Conservation (phyloP, 2,797 vertebrate species). For the Tragopan temminckii region DNA sequence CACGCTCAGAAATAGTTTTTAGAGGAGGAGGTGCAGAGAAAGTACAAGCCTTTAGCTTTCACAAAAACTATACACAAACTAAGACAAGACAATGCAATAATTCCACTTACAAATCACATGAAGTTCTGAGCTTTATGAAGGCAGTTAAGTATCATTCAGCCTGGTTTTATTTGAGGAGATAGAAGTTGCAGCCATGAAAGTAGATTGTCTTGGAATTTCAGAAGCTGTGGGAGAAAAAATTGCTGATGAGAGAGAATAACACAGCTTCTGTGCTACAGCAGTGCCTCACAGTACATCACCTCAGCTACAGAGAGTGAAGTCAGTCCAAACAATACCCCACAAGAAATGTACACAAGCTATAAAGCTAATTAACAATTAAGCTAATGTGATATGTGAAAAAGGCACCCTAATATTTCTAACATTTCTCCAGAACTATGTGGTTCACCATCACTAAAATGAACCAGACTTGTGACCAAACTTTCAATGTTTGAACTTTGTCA, state of each 20-base stretch:
- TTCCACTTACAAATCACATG: neutral
- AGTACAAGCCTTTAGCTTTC: neutral
- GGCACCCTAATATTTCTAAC: neutral
- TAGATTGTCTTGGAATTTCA: neutral
- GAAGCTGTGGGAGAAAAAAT: neutral
- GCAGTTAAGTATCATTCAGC: neutral
- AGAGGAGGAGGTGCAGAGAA: neutral
- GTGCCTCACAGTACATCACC: neutral
- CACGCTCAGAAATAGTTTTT: neutral
- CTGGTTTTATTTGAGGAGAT: neutral
- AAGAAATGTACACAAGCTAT: neutral
- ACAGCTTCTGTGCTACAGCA: neutral
- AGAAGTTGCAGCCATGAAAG: neutral
- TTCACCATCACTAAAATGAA: neutral
- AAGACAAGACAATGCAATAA: neutral
- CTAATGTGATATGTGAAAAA: neutral
- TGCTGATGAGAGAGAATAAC: neutral
- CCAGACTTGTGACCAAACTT: neutral
- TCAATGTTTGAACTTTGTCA: neutral
- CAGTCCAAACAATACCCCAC: neutral
- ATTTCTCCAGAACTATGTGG: neutral
- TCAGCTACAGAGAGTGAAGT: neutral
- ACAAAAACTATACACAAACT: neutral
- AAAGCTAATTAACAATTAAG: neutral
- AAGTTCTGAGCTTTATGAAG: neutral